Conservation (phyloP, 2,797 vertebrate genomes). For the Peromyscus aztecus region DNA sequence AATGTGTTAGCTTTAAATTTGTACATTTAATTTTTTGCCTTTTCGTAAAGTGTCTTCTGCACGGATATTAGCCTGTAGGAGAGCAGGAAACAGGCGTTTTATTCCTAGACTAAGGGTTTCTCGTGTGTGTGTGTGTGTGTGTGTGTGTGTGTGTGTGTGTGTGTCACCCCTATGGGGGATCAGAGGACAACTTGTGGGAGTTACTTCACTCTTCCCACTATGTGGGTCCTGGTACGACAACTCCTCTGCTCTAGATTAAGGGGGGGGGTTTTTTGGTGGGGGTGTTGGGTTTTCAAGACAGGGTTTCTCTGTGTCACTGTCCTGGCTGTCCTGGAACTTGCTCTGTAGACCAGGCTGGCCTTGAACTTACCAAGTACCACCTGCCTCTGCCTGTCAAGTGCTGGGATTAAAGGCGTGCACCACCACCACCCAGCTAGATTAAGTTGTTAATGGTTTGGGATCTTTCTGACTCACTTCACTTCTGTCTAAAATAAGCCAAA, state of each 20-base stretch:
- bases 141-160: background rate
- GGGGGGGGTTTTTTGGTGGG: too few relatives aligned
- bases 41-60: conserved; percentile 25
- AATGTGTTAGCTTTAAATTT: background rate
- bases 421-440: background rate
- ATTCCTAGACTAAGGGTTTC: background rate
- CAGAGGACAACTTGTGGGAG: background rate
- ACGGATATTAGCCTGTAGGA: background rate
- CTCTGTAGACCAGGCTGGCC: too few relatives aligned
- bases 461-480: conserved; percentile 41
- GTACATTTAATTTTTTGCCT: background rate
- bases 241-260: background rate
- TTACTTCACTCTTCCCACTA: background rate
- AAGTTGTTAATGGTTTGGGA: conserved; percentile 22
- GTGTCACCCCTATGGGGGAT: background rate
- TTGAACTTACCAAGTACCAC: too few relatives aligned
- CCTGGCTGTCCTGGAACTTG: too few relatives aligned
- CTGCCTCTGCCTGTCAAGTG: too few relatives aligned
- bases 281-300: too few relatives aligned
- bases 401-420: too few relatives aligned
- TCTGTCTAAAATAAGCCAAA: conserved; percentile 48
- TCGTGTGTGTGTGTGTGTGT: background rate
- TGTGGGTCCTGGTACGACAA: background rate
- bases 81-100: background rate
- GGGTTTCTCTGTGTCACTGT: too few relatives aligned